A percentile compares a stretch with the other conserved stretches of the same genome.
These are phyloP conservation scores for Lottia scabra DNA, from an alignment of 2,888 invertebrate genomes.

Conservation along the genomic window DNA sequence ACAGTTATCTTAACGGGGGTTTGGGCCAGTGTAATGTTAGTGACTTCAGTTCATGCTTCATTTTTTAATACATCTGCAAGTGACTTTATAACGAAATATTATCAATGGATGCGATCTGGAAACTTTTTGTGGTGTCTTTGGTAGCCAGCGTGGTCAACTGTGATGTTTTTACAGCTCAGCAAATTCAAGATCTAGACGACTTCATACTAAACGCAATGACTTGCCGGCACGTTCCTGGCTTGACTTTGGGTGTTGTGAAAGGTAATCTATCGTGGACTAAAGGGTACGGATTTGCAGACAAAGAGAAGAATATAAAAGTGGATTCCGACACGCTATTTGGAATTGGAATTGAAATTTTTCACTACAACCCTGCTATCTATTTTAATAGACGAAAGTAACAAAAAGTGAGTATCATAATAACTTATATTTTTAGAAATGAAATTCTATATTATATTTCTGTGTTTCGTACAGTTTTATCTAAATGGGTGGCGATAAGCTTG, in stretches of 20 bases:
- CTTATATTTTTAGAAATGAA: too few species aligned
- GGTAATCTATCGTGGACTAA: slow-evolving; percentile 36
- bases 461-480: too few species aligned
- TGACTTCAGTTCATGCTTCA: too few species aligned
- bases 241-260: slow-evolving; percentile 45
- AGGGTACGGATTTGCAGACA: slow-evolving; percentile 39
- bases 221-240: slow-evolving; percentile 47
- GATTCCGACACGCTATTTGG: slow-evolving; percentile 31
- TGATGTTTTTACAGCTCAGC: slow-evolving; percentile 13
- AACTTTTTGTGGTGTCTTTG: too few species aligned
- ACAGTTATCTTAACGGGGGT: too few species aligned
- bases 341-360: slow-evolving; percentile 41
- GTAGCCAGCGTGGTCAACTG: background rate
- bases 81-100: too few species aligned
- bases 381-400: slow-evolving; percentile 24
- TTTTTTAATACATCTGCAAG: too few species aligned
- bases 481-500: too few species aligned
- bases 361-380: slow-evolving; percentile 37
- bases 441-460: too few species aligned
- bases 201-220: slow-evolving; percentile 29
- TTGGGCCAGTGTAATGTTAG: too few species aligned
- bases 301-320: slow-evolving; percentile 21
- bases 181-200: background rate
- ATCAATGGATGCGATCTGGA: too few species aligned
- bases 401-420: background rate